Evolutionary conservation across 2,888 invertebrate species (phyloP), one percentile per base, ranked within the genome.

Genomic region (Petrophora chlorosata): DNA sequence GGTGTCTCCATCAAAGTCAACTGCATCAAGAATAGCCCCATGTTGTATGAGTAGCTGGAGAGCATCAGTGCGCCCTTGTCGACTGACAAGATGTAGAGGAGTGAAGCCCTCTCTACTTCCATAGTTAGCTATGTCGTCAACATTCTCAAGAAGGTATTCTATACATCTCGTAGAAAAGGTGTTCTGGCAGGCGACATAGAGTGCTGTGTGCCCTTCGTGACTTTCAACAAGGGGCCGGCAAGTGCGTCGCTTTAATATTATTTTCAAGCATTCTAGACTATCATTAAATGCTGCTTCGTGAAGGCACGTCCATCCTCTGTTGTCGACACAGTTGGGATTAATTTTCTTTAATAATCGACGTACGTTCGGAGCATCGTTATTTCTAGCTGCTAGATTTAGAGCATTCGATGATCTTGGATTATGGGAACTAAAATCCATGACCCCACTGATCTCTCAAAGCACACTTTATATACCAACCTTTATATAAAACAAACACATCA

Each of bases 261-360:
- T 51, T 42, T 69, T 33, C 17, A 90, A 53, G 36, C 85, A 73
- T 48, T 88, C 79, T 36, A 81, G 83, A 47, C 82, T 83, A 53
- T 90, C 85, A 26, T 68, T 73, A 7, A 79, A 81, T 0, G 91
- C 90, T 1, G 91, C 91, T 73, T 91, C 91, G 38, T 91, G 91
- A 1, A 91, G 72, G 43, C 91, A 85, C 0, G 91, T 91, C 91
- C 91, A 91, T 3, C 91, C 91, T 63, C 91, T 78, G 50, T 91
- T 91, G 59, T 91, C 91, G 4, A 83, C 78, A 48, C 81, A 80
- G 59, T 90, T 90, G 1, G 89, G 87, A 63, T 90, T 90, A 19
- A 82, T 78, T 65, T 84, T 90, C 46, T 77, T 71, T 1, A 91
- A 66, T 39, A 91, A 64, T 28, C 76, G 63, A 16, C 72, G 73